Evolutionary conservation across 2,113 vertebrate genomes (phyloP).

Genomic region (Ceyx melanurus): DNA sequence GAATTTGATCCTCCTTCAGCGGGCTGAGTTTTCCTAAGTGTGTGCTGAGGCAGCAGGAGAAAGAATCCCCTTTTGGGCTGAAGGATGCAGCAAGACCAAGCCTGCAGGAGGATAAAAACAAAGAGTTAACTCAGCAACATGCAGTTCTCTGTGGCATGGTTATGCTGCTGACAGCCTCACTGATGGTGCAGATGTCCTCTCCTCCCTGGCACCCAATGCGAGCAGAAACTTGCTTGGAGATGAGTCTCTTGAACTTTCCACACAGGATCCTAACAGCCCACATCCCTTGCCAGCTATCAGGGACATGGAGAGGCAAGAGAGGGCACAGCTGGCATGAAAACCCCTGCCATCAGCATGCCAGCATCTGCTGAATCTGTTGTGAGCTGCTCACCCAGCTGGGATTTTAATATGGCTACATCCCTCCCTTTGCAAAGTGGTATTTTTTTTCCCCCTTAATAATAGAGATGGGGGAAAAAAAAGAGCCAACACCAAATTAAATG

Average conservation of each 20-base stretch:
- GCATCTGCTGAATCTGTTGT: constrained; percentile 51
- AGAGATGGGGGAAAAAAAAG: constrained; percentile 36
- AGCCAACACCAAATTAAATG: constrained; percentile 22
- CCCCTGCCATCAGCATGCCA: constrained; percentile 57
- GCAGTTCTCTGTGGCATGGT: neutral
- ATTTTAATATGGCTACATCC: constrained; percentile 1
- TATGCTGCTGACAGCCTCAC: neutral
- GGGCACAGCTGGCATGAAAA: constrained; percentile 65
- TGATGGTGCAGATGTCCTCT: fast-evolving
- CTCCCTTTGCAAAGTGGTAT: constrained; percentile 23
- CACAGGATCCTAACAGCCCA: neutral
- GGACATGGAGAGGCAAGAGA: constrained; percentile 40
- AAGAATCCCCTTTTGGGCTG: neutral
- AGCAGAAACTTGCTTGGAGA: constrained; percentile 14
- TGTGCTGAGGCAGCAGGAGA: neutral
- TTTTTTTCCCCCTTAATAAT: constrained; percentile 25
- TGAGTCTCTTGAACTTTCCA: neutral
- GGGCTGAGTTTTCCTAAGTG: neutral
- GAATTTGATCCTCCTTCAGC: constrained; percentile 13
- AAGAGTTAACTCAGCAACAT: neutral
- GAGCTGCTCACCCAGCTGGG: constrained; percentile 38
- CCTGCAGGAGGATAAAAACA: neutral
- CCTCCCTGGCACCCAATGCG: neutral
- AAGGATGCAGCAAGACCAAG: neutral
- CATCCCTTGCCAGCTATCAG: constrained; percentile 17